Conservation (phyloP, 2,113 vertebrate genomes). For the Pleuronectes platessa region DNA sequence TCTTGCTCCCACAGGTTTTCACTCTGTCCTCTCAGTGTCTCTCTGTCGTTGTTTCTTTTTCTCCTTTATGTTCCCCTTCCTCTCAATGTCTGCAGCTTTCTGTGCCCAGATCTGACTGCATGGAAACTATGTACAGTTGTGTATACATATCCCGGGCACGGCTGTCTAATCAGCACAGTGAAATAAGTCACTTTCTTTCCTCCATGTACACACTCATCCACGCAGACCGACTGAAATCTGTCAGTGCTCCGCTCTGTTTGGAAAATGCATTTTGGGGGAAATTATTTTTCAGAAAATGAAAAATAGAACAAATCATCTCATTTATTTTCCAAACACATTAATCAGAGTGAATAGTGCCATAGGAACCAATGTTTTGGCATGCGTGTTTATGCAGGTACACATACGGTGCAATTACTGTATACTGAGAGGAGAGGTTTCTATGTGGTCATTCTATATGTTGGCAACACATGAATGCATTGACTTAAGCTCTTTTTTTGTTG, state of each 20-base stretch:
- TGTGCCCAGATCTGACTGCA: constrained; percentile 48
- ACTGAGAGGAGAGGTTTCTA: constrained; percentile 27
- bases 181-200: constrained; percentile 21
- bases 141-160: constrained; percentile 50
- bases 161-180: constrained; percentile 60
- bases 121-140: constrained; percentile 60
- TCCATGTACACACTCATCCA: constrained; percentile 17
- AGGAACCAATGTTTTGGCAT: constrained; percentile 50
- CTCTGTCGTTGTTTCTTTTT: neutral
- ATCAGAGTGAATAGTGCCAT: constrained; percentile 61
- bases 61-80: neutral
- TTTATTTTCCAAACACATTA: constrained; percentile 65
- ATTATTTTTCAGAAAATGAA: constrained; percentile 49
- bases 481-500: neutral
- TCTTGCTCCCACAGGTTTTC: neutral
- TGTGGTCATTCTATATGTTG: constrained; percentile 27
- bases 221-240: constrained; percentile 47
- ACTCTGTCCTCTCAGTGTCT: constrained; percentile 15
- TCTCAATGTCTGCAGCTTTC: constrained; percentile 23
- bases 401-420: constrained; percentile 18
- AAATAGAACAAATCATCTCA: constrained; percentile 47
- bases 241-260: constrained; percentile 50
- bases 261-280: constrained; percentile 52
- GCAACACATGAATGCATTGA: constrained; percentile 26
- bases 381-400: constrained; percentile 29